These are phyloP conservation scores for Zoanthus sansibaricus DNA, from an alignment of 92 coral and sea anemone genomes.

Conservation along the genomic window DNA sequence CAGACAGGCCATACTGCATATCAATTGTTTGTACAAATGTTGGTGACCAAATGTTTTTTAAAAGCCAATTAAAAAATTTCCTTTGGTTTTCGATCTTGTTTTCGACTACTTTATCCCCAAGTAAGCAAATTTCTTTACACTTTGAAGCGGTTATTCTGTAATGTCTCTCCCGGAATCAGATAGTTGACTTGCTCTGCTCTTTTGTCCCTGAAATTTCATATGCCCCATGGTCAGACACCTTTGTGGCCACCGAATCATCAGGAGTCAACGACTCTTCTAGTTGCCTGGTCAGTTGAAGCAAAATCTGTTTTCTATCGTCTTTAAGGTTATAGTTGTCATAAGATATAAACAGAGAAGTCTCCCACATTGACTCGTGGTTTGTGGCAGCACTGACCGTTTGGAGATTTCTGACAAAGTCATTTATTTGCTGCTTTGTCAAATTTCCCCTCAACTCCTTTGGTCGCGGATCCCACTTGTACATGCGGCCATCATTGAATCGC, in stretches of 20 bases:
- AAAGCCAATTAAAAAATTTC: conserved; percentile 46
- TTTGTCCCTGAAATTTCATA: conserved; percentile 29
- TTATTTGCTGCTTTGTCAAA: not conserved
- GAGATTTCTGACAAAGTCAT: conserved; percentile 2
- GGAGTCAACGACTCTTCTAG: not conserved
- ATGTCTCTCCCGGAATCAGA: conserved; percentile 14
- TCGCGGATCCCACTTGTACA: conserved; percentile 28
- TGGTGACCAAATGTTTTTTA: conserved; percentile 52
- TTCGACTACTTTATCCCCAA: conserved; percentile 25
- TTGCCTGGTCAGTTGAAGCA: not conserved
- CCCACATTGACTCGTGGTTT: conserved; percentile 1
- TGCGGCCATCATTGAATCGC: not conserved
- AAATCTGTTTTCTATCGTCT: not conserved
- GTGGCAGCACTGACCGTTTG: no score
- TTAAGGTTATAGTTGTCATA: not conserved
- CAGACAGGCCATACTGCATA: conserved; percentile 41
- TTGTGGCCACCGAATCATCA: conserved; percentile 6
- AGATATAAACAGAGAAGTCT: not conserved
- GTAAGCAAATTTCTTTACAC: conserved; percentile 20
- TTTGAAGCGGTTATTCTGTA: conserved; percentile 48
- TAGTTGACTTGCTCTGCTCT: conserved; percentile 27
- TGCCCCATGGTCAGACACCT: conserved; percentile 20
- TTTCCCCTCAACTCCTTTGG: not conserved
- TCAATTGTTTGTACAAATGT: conserved; percentile 31
- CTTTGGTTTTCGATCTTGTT: not conserved